phyloP scores from a whole-genome alignment of 2,797 vertebrate species.

The Acipenser ruthenus region DNA sequence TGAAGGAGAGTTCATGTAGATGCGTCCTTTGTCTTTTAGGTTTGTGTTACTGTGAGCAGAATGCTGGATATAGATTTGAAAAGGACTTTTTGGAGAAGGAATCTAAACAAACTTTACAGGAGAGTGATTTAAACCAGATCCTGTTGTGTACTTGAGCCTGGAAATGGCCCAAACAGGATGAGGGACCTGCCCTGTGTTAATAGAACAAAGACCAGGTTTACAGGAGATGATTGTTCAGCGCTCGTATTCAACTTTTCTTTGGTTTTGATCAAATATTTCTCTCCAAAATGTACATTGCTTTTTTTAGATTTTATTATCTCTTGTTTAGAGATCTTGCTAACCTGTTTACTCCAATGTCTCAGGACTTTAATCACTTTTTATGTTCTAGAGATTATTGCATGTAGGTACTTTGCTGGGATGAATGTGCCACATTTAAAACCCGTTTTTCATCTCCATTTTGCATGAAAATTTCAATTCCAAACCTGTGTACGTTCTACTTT shows the following conservation, averaged over 20 bases:
- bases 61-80: not conserved
- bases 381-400: too few relatives aligned
- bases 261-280: too few relatives aligned
- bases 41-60: not conserved
- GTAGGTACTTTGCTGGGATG: too few relatives aligned
- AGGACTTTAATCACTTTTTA: too few relatives aligned
- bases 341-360: too few relatives aligned
- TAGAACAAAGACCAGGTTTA: conserved; percentile 8
- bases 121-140: conserved; percentile 1
- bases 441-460: too few relatives aligned
- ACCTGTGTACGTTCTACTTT: too few relatives aligned
- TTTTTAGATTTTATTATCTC: too few relatives aligned
- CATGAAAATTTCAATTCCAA: too few relatives aligned
- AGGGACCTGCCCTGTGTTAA: conserved; percentile 1
- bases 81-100: not conserved
- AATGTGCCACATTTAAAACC: too few relatives aligned
- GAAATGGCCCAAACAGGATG: not conserved
- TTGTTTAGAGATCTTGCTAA: too few relatives aligned
- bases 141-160: not conserved
- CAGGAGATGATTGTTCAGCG: not conserved
- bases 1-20: not conserved
- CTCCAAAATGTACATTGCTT: too few relatives aligned
- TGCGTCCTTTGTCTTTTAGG: not conserved
- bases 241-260: not conserved
- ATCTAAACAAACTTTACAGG: not conserved